These are phyloP conservation scores for Aplysia californica DNA, from an alignment of 1,140 invertebrate species.

Conservation along the genomic window DNA sequence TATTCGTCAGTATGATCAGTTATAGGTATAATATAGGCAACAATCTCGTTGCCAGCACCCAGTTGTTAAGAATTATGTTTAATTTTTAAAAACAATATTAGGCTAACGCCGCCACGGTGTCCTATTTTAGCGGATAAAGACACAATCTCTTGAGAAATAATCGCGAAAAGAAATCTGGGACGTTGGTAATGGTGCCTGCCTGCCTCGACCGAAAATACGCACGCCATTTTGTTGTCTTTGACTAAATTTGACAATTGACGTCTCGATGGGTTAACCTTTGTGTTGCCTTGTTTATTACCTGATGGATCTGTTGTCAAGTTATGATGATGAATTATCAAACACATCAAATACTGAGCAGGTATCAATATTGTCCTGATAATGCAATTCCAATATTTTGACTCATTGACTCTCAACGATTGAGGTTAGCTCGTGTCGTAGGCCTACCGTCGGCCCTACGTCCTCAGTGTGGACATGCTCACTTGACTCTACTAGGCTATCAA, in stretches of 20 bases:
- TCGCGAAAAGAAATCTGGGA: neutral
- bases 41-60: too few species aligned
- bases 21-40: too few species aligned
- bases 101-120: too few species aligned
- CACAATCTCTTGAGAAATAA: neutral
- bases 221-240: neutral
- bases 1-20: too few species aligned
- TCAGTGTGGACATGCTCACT: neutral
- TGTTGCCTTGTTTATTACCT: neutral
- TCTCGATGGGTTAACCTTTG: neutral
- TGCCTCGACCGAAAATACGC: neutral
- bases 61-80: too few species aligned
- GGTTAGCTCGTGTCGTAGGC: neutral
- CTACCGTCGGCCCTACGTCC: neutral
- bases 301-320: neutral
- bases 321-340: slow-evolving; percentile 5
- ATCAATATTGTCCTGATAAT: neutral
- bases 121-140: neutral
- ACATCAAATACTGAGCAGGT: slow-evolving; percentile 4
- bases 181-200: too few species aligned
- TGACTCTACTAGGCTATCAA: neutral
- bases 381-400: neutral
- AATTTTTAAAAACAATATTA: too few species aligned
- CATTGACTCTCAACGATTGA: neutral
- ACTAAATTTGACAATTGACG: neutral